phyloP scores from a whole-genome alignment of 1,140 invertebrate species.

The Drosophila lowei region DNA sequence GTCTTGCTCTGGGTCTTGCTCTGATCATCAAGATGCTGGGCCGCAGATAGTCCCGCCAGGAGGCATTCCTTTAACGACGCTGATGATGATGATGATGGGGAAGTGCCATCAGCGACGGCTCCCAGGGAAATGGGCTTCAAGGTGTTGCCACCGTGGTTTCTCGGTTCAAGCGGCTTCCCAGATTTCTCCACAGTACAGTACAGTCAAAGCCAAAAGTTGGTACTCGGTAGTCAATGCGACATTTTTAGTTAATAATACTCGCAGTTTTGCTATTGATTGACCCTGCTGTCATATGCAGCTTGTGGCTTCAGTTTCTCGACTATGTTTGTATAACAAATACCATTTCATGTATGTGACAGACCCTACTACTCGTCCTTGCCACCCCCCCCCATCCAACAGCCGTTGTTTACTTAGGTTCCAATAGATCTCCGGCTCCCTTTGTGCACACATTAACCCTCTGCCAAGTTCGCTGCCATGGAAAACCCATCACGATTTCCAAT shows the following conservation, averaged over 20 bases:
- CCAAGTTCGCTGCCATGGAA: not conserved
- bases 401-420: conserved; percentile 49
- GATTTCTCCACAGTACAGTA: conserved; percentile 15
- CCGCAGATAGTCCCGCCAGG: conserved; percentile 62
- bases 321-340: conserved; percentile 42
- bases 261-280: conserved; percentile 35
- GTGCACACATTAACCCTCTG: conserved; percentile 4
- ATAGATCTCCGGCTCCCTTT: not conserved
- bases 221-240: not conserved
- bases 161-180: no score
- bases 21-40: conserved; percentile 74
- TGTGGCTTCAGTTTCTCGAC: conserved; percentile 2
- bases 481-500: not conserved
- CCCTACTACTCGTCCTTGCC: conserved; percentile 9
- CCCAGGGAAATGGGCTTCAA: conserved; percentile 40
- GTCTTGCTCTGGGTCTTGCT: conserved; percentile 31
- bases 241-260: conserved; percentile 31
- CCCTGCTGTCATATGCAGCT: conserved; percentile 27
- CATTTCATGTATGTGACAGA: conserved; percentile 42
- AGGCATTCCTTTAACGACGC: conserved; percentile 45
- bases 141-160: conserved; percentile 35
- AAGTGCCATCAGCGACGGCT: conserved; percentile 44
- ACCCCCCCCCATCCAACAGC: no score
- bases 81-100: conserved; percentile 20
- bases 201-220: conserved; percentile 7